These are phyloP conservation scores for Eumerus sabulonum DNA, from an alignment of 2,888 invertebrate species.

Conservation along the genomic window DNA sequence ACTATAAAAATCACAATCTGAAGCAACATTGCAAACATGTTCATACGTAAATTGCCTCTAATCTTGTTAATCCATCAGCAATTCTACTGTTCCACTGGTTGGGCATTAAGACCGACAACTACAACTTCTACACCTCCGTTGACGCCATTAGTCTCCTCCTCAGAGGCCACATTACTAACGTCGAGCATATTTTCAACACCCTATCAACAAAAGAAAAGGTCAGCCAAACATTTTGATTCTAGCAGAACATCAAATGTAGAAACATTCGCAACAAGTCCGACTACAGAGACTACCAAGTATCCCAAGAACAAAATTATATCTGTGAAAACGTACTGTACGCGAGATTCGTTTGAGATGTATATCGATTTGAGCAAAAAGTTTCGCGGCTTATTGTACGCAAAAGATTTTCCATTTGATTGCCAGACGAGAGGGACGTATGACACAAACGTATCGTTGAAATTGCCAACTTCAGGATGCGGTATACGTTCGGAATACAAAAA, in stretches of 20 bases:
- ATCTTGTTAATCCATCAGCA: constrained; percentile 72
- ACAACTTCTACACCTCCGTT: constrained; percentile 65
- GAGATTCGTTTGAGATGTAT: constrained; percentile 82
- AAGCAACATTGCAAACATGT: constrained; percentile 73
- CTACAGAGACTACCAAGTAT: constrained; percentile 48
- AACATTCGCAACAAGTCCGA: constrained; percentile 13
- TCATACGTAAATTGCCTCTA: constrained; percentile 72
- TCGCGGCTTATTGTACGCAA: constrained; percentile 86
- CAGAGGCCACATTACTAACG: constrained; percentile 72
- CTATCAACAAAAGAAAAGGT: constrained; percentile 47
- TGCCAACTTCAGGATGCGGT: constrained; percentile 82
- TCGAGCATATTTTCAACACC: constrained; percentile 62
- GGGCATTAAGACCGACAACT: constrained; percentile 74
- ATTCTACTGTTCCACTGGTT: constrained; percentile 75
- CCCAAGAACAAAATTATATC: constrained; percentile 81
- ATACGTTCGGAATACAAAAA: constrained; percentile 81
- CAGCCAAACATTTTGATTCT: constrained; percentile 43
- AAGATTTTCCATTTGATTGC: constrained; percentile 87
- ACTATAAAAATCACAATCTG: constrained; percentile 44
- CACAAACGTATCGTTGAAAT: constrained; percentile 72
- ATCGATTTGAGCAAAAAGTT: constrained; percentile 81
- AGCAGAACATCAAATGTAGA: constrained; percentile 40
- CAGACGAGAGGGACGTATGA: constrained; percentile 81
- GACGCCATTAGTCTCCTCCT: constrained; percentile 70
- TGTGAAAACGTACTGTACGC: constrained; percentile 83